Evolutionary conservation across 2,797 vertebrate genomes (phyloP).

Genomic region (Cheirogaleus major): DNA sequence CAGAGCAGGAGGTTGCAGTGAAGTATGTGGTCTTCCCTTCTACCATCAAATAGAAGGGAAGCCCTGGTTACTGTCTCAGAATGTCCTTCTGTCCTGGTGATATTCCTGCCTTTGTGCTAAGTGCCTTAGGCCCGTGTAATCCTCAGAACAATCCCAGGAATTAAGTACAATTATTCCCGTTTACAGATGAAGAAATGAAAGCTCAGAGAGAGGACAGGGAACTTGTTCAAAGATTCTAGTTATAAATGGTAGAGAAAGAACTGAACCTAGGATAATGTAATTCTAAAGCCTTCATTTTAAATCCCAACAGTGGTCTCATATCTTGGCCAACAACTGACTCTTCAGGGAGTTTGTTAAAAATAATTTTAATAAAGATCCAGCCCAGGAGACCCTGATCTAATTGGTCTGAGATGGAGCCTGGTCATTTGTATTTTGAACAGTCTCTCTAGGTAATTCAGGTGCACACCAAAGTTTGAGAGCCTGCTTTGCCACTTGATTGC

Average conservation of each 20-base stretch:
- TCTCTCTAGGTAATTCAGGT: background rate
- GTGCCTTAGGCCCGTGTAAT: background rate
- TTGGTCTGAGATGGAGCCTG: background rate
- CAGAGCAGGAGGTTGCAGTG: background rate
- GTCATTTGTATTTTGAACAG: background rate
- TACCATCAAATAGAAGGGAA: background rate
- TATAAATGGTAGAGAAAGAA: background rate
- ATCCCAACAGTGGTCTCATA: background rate
- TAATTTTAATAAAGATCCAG: background rate
- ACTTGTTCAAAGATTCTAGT: background rate
- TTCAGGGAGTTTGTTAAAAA: constrained; percentile 9
- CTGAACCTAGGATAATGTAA: background rate
- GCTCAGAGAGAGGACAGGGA: background rate
- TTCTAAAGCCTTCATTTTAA: constrained; percentile 18
- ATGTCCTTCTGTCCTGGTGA: background rate
- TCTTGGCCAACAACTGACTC: background rate
- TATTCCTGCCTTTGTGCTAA: background rate
- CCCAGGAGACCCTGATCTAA: background rate
- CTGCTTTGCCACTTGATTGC: background rate
- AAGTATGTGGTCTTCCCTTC: background rate
- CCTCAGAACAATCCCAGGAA: background rate
- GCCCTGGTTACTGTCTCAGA: background rate
- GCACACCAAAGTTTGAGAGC: background rate
- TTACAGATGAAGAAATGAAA: constrained; percentile 10
- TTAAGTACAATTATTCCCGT: background rate